A percentile compares a stretch with the other conserved stretches of the same genome.
These are phyloP conservation scores for Zeugodacus cucurbitae DNA, from an alignment of 1,140 invertebrate species.

Conservation along the genomic window DNA sequence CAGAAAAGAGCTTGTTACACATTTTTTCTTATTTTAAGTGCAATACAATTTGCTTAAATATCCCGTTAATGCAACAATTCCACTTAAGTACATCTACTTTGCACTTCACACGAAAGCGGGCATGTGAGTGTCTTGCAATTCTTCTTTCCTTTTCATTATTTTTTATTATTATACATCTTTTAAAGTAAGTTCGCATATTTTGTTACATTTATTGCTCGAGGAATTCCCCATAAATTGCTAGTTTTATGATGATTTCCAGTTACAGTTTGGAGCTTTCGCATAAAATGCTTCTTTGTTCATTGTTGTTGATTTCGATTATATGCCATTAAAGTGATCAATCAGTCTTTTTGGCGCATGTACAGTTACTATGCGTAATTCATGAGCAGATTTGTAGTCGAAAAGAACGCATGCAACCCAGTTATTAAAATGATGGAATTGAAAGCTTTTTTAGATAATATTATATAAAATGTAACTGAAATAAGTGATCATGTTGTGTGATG, in stretches of 20 bases:
- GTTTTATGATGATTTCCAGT: neutral
- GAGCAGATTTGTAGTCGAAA: neutral
- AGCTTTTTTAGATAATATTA: neutral
- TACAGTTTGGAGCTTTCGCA: neutral
- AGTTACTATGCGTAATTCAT: neutral
- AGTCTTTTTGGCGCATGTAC: slow-evolving; percentile 16
- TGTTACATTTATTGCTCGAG: neutral
- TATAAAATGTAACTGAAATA: no score
- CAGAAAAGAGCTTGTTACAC: neutral
- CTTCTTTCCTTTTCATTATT: neutral
- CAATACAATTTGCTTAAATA: neutral
- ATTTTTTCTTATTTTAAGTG: neutral
- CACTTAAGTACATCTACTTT: neutral
- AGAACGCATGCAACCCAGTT: neutral
- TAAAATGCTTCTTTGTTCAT: neutral
- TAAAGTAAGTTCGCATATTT: neutral
- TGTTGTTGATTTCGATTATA: neutral
- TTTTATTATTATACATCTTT: neutral
- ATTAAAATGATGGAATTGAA: neutral
- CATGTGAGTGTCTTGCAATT: neutral
- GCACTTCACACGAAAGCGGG: neutral
- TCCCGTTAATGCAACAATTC: neutral
- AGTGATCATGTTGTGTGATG: no score
- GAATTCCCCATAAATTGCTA: neutral
- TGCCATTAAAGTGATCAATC: slow-evolving; percentile 18